phyloP scores from a whole-genome alignment of 2,797 vertebrate genomes.

The Ctenopoma multispine region DNA sequence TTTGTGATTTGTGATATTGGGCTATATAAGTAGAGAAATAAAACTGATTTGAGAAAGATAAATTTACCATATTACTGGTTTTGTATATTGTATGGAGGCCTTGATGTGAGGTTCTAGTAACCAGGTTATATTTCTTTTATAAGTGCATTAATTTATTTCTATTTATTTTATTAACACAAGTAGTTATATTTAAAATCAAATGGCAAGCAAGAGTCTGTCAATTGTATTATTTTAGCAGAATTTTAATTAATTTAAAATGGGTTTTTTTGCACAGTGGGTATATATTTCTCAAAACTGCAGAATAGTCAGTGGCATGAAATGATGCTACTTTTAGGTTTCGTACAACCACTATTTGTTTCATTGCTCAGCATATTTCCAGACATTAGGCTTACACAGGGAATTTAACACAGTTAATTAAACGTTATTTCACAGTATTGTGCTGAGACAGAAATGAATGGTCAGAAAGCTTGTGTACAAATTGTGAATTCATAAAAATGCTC shows the following conservation, averaged over 20 bases:
- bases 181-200: neutral
- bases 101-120: neutral
- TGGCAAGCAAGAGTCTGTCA: neutral
- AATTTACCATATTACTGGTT: neutral
- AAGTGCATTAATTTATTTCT: slow-evolving; percentile 34
- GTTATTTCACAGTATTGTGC: neutral
- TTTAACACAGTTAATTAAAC: neutral
- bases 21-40: neutral
- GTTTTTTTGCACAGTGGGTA: slow-evolving; percentile 19
- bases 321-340: neutral
- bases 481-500: neutral
- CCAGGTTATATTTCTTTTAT: neutral
- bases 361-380: neutral
- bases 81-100: neutral
- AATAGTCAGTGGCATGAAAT: neutral
- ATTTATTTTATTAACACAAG: slow-evolving; percentile 14
- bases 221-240: neutral
- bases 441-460: slow-evolving; percentile 1
- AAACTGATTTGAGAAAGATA: neutral
- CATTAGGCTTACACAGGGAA: neutral
- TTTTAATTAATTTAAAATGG: neutral
- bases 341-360: neutral
- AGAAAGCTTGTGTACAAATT: neutral
- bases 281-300: neutral
- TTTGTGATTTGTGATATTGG: no score